Evolutionary conservation across 2,888 invertebrate genomes (phyloP), one percentile per base, ranked within the genome.

Genomic region (Adineta ricciae): DNA sequence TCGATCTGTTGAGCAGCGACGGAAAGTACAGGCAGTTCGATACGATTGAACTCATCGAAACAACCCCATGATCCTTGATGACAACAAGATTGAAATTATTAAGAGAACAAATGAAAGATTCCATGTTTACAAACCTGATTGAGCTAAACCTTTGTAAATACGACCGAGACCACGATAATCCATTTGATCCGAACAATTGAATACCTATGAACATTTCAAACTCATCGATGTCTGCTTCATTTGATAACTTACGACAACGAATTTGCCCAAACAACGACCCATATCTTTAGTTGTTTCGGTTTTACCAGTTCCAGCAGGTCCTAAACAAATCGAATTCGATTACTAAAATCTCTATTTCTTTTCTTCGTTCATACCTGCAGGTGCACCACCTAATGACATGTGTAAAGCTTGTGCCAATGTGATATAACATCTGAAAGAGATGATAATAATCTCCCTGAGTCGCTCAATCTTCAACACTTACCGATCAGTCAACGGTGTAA

Each of bases 1-100:
- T 96, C 96, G 36, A 97, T 95, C 91, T 97, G 97, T 91, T 97
- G 97, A 1, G 97, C 97, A 2, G 97, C 97, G 7, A 97, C 97
- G 0, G 95, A 95, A 36, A 95, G 89, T 1, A 97, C 97, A 0
- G 97, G 96, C 85, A 97, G 91, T 90, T 97, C 96, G 86, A 97
- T 97, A 84, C 91, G 88, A 87, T 91, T 91, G 87, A 91, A 91
- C 88, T 91, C 91, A 86, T 91, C 91, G 87, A 91, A 50, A 50
- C 50, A 50, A 16, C 50, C 50, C 50, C 50, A 50, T 16, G 16
- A 50, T 16, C 50, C 50, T 16, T 19, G 14, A 50, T 3, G 14
- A 50, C 19, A 50, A 50, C 14, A 16, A 50, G 14, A 16, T 50
- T 8, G 5, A 46, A 50, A 50, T 50, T 50, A 19, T 7, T 9